Conservation (phyloP, 2,888 invertebrate species). For the Agonopterix arenella region DNA sequence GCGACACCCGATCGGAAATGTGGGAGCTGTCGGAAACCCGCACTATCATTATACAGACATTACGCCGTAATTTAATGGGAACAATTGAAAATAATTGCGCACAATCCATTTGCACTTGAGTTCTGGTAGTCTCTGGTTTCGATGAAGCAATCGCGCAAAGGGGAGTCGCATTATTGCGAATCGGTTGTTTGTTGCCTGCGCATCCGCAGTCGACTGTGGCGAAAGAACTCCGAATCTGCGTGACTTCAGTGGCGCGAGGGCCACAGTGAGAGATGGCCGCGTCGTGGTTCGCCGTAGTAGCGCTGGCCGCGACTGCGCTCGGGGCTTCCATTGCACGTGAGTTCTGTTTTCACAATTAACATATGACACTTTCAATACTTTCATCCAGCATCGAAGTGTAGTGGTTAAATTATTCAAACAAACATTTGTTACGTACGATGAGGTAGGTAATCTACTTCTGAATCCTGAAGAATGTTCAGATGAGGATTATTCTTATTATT, state of each 20-base stretch:
- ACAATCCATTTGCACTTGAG: slow-evolving; percentile 21
- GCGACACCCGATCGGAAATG: slow-evolving; percentile 43
- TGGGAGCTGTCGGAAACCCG: slow-evolving; percentile 52
- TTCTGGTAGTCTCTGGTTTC: background rate
- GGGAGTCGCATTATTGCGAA: slow-evolving; percentile 3
- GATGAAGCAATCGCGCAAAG: background rate
- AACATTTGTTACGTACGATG: too few species aligned
- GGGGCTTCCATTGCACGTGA: slow-evolving; percentile 66
- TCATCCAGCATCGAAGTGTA: too few species aligned
- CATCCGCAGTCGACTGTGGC: background rate
- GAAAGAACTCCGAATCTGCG: background rate
- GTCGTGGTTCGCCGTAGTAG: slow-evolving; percentile 52
- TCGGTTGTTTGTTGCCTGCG: background rate
- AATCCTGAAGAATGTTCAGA: too few species aligned
- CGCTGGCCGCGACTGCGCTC: slow-evolving; percentile 56
- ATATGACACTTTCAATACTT: too few species aligned
- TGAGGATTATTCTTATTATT: too few species aligned
- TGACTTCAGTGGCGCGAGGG: slow-evolving; percentile 52
- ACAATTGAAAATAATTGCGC: slow-evolving; percentile 11
- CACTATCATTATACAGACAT: slow-evolving; percentile 33
- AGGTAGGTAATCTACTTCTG: too few species aligned
- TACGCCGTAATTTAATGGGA: slow-evolving; percentile 11
- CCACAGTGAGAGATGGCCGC: slow-evolving; percentile 57
- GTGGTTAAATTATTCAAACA: too few species aligned
- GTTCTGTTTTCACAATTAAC: slow-evolving; percentile 20